Evolutionary conservation across 2,888 invertebrate genomes (phyloP).

Genomic region (Hylaea fasciaria): DNA sequence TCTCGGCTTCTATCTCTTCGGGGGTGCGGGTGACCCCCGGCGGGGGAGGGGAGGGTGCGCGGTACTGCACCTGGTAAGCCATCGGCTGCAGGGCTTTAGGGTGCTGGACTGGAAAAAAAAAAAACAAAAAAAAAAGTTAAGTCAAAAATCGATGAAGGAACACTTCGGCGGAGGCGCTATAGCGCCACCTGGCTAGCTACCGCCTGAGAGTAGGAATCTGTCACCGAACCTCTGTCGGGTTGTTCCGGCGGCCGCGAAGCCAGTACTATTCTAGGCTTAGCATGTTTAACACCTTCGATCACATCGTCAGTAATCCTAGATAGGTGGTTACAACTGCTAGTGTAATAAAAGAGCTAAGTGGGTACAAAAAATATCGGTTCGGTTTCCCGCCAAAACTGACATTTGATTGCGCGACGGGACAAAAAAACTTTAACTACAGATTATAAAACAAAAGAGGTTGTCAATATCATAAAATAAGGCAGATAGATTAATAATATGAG

Average conservation of each 20-base stretch:
- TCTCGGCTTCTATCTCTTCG: conserved; percentile 92
- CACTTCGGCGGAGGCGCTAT: too few relatives aligned
- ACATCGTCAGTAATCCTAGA: too few relatives aligned
- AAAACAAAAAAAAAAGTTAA: not conserved
- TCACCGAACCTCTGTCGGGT: too few relatives aligned
- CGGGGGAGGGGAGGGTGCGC: conserved; percentile 87
- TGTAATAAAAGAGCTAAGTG: too few relatives aligned
- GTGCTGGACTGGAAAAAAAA: conserved; percentile 75
- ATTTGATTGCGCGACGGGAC: not conserved
- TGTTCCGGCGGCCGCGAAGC: too few relatives aligned
- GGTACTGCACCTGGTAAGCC: conserved; percentile 88
- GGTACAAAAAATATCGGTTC: too few relatives aligned
- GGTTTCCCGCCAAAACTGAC: too few relatives aligned
- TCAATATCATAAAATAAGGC: conserved; percentile 16
- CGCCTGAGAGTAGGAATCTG: too few relatives aligned
- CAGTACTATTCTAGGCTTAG: too few relatives aligned
- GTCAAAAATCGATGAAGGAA: not conserved
- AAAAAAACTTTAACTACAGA: not conserved
- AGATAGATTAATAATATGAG: not conserved
- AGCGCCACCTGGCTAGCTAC: too few relatives aligned
- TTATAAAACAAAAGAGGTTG: conserved; percentile 7
- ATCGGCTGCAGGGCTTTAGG: conserved; percentile 85
- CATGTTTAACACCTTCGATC: too few relatives aligned
- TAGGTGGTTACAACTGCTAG: too few relatives aligned
- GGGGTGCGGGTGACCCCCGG: conserved; percentile 88